Evolutionary conservation across 2,113 vertebrate genomes (phyloP).

Genomic region (Diadophis punctatus): DNA sequence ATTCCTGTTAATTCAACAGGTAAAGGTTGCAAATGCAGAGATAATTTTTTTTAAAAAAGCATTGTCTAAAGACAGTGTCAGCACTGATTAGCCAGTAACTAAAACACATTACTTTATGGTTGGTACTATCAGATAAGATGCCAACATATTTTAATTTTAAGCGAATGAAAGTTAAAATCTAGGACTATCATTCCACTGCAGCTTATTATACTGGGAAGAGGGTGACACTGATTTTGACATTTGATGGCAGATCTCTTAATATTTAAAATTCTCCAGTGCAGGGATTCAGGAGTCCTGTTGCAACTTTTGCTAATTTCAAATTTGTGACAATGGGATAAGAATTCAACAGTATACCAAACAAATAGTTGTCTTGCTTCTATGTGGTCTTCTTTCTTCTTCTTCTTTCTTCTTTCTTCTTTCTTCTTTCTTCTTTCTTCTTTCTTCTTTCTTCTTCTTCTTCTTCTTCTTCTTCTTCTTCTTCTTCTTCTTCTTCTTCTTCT

Average conservation of each 20-base stretch:
- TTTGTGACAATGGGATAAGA: neutral
- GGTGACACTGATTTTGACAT: constrained; percentile 4
- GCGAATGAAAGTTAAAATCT: neutral
- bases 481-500: neutral
- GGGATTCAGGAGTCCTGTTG: neutral
- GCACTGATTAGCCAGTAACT: constrained; percentile 9
- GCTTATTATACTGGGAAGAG: neutral
- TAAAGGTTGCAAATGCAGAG: neutral
- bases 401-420: neutral
- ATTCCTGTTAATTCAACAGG: neutral
- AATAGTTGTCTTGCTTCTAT: constrained; percentile 7
- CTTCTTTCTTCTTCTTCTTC: neutral
- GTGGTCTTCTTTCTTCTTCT: neutral
- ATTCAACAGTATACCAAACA: constrained; percentile 2
- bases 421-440: too few relatives aligned
- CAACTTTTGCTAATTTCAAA: neutral
- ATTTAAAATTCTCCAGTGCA: constrained; percentile 7
- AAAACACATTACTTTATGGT: constrained; percentile 2
- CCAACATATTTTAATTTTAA: neutral
- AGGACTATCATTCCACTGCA: constrained; percentile 20
- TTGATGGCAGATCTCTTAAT: neutral
- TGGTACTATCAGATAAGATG: neutral
- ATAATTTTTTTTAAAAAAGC: neutral
- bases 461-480: neutral
- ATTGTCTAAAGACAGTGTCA: neutral